Evolutionary conservation across 1,140 invertebrate genomes (phyloP).

Genomic region (Microvelia longipes): DNA sequence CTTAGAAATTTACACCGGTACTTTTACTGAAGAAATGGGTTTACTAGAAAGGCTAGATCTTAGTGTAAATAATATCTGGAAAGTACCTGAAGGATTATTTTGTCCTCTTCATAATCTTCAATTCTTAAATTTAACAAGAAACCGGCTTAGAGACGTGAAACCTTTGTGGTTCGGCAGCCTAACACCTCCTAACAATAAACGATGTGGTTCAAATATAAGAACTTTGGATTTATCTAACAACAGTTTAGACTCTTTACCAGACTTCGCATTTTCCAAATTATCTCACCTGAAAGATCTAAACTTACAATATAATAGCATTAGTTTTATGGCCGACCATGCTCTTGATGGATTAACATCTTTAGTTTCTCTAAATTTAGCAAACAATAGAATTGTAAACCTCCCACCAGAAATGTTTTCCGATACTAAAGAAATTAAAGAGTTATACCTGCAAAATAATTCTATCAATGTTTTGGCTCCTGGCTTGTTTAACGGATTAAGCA

Average conservation of each 20-base stretch:
- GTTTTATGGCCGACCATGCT: slow-evolving; percentile 61
- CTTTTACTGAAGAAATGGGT: slow-evolving; percentile 54
- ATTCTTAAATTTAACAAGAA: slow-evolving; percentile 63
- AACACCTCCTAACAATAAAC: slow-evolving; percentile 38
- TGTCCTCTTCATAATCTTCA: slow-evolving; percentile 62
- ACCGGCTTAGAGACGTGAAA: slow-evolving; percentile 58
- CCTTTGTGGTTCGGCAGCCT: slow-evolving; percentile 50
- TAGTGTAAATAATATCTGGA: slow-evolving; percentile 74
- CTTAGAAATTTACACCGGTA: slow-evolving; percentile 55
- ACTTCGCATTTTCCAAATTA: slow-evolving; percentile 55
- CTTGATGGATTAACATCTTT: slow-evolving; percentile 62
- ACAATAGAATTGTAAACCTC: slow-evolving; percentile 64
- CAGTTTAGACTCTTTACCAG: slow-evolving; percentile 59
- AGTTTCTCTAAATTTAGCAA: slow-evolving; percentile 57
- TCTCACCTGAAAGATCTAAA: slow-evolving; percentile 45
- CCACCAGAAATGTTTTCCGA: slow-evolving; percentile 69
- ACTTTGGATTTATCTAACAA: slow-evolving; percentile 68
- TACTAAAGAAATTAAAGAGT: slow-evolving; percentile 60
- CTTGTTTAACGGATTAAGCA: slow-evolving; percentile 62
- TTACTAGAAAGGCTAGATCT: slow-evolving; percentile 65
- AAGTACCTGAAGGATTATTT: slow-evolving; percentile 62
- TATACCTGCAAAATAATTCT: slow-evolving; percentile 72
- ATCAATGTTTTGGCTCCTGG: slow-evolving; percentile 71
- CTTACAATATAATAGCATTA: slow-evolving; percentile 51
- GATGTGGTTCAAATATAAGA: slow-evolving; percentile 54